Base-by-base conservation (phyloP, 2,888 invertebrate species). In the Lumbricus terrestris region DNA sequence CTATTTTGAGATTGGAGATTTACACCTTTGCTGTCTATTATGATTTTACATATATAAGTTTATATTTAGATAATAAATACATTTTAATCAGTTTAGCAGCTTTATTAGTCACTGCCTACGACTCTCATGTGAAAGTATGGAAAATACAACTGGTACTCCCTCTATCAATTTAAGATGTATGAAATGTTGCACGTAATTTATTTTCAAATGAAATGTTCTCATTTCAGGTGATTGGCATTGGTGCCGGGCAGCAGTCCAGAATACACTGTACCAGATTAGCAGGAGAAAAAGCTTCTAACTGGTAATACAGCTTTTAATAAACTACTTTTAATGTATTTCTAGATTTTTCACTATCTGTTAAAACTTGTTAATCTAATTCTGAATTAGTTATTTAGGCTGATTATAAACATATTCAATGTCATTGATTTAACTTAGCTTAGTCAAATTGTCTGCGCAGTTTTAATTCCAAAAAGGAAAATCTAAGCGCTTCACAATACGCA, bases 171-270 rank as follows among this genome's bases (percentile, higher is more conserved):
- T 69, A 8, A 11, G 3, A 69, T 69, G n/a, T 69, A 35, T 29
- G 13, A 11, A 29, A n/a, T 40, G 40, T 40, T 40, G 20, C 38
- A 85, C 4, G 23, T 33, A 85, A 34, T 88, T 37, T 23, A 0
- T 88, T 37, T 37, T 29, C 0, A 88, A 33, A 37, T 33, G 2
- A 90, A 37, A 38, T 35, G n/a, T 34, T 42, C 34, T 16, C 18
- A 33, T 88, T 37, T n/a, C 97, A 97, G 96, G 97, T 98, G 29
- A 97, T 99, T 93, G 99, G 99, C 34, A 98, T 98, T 93, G 99
- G 99, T 42, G 99, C 99, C n/a, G 99, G 99, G 0, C 99, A 99
- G 94, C 99, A 99, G 95, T 98, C 98, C 0, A 96, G 99, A 92
- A 99, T 99, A 94, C 99, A 99, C 95, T 99, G 99, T 95, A 99